phyloP scores from a whole-genome alignment of 1,140 invertebrate species.

The Aphis craccivora region DNA sequence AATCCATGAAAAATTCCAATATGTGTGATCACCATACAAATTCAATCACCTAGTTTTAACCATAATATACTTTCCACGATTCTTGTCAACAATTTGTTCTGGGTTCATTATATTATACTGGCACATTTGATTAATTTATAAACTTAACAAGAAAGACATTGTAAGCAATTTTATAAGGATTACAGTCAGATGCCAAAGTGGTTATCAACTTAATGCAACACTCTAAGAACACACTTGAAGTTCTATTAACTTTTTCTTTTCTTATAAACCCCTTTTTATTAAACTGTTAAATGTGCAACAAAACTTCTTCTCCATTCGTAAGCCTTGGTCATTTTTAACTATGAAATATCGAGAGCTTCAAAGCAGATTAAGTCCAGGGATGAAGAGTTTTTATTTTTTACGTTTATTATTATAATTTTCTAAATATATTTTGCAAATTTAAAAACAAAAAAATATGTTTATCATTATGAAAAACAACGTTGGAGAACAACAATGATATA shows the following conservation, averaged over 20 bases:
- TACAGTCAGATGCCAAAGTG: conserved; percentile 13
- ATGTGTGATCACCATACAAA: not conserved
- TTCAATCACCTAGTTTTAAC: not conserved
- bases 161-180: conserved; percentile 16
- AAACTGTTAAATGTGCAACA: not conserved
- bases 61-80: not conserved
- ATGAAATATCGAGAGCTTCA: not conserved
- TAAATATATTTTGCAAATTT: not conserved
- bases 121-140: conserved; percentile 3
- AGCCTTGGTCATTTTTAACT: not conserved
- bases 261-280: not conserved
- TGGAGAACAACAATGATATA: not conserved
- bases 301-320: not conserved
- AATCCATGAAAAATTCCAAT: not conserved
- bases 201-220: conserved; percentile 19
- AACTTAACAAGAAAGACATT: not conserved
- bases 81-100: not conserved
- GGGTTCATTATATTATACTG: not conserved
- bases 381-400: not conserved
- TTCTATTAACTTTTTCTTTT: not conserved
- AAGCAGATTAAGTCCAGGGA: not conserved
- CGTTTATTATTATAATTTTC: not conserved
- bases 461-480: too few species aligned
- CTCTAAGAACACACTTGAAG: conserved; percentile 30
- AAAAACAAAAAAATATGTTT: not conserved